Conservation (phyloP, 2,113 vertebrate species). For the Apteryx owenii region DNA sequence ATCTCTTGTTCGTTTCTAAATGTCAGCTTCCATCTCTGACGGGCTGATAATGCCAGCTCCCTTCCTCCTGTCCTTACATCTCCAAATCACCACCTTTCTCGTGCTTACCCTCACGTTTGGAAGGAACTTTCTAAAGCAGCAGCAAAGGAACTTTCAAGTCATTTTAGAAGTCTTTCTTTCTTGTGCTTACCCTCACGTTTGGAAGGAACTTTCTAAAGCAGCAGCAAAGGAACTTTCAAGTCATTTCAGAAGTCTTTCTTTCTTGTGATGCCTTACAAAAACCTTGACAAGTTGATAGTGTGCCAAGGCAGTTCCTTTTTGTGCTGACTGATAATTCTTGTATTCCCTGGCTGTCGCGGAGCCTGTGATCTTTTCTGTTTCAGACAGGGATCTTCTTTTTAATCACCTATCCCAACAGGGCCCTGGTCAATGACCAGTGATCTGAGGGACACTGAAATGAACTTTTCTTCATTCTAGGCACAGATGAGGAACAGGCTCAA, state of each 20-base stretch:
- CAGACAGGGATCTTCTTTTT: neutral
- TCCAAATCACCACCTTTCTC: constrained; percentile 40
- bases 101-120: neutral
- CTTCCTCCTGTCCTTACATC: constrained; percentile 12
- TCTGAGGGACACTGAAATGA: neutral
- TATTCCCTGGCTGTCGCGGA: constrained; percentile 22
- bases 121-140: constrained; percentile 30
- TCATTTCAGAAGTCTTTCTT: constrained; percentile 10
- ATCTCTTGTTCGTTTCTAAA: neutral
- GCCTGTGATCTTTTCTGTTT: constrained; percentile 40
- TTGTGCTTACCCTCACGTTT: neutral
- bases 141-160: constrained; percentile 41
- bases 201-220: constrained; percentile 37
- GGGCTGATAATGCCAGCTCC: neutral
- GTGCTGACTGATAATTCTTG: constrained; percentile 32
- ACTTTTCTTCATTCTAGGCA: neutral
- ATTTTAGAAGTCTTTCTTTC: constrained; percentile 23
- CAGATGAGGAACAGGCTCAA: neutral
- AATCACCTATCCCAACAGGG: neutral
- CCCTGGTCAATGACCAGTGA: neutral
- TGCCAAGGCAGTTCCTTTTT: constrained; percentile 46
- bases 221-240: constrained; percentile 42
- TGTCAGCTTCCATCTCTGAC: constrained; percentile 33
- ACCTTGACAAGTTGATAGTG: constrained; percentile 30
- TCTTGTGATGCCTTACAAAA: constrained; percentile 36